Evolutionary conservation across 2,113 vertebrate species (phyloP).

Genomic region (Halichoeres trimaculatus): DNA sequence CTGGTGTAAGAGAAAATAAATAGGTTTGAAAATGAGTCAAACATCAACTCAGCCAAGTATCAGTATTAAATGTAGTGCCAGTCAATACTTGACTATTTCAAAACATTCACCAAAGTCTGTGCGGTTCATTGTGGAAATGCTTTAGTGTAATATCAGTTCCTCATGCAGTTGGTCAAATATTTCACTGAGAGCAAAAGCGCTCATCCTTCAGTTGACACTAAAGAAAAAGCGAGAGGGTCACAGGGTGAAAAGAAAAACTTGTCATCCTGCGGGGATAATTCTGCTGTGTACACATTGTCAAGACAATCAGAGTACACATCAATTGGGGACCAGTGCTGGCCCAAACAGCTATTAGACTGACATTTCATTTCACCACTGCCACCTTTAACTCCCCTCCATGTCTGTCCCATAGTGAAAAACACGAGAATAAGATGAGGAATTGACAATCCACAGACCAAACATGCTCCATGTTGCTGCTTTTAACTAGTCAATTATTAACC

Average conservation of each 20-base stretch:
- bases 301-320: background rate
- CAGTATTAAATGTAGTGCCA: too few relatives aligned
- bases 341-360: background rate
- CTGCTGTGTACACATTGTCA: background rate
- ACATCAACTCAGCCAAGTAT: too few relatives aligned
- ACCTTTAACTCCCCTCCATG: background rate
- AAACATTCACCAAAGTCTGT: too few relatives aligned
- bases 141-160: too few relatives aligned
- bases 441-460: constrained; percentile 55
- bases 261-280: background rate
- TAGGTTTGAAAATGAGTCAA: too few relatives aligned
- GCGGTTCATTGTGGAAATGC: too few relatives aligned
- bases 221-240: background rate
- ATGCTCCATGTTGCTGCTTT: constrained; percentile 54
- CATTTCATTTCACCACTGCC: background rate
- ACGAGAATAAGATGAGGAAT: constrained; percentile 61
- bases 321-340: background rate
- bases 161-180: too few relatives aligned
- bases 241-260: background rate
- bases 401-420: constrained; percentile 44
- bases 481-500: constrained; percentile 81
- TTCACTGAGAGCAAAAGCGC: too few relatives aligned
- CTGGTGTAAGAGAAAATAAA: too few relatives aligned
- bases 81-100: too few relatives aligned
- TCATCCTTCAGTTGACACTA: background rate